Conservation (phyloP, 2,113 vertebrate species). For the Rattus rattus region DNA sequence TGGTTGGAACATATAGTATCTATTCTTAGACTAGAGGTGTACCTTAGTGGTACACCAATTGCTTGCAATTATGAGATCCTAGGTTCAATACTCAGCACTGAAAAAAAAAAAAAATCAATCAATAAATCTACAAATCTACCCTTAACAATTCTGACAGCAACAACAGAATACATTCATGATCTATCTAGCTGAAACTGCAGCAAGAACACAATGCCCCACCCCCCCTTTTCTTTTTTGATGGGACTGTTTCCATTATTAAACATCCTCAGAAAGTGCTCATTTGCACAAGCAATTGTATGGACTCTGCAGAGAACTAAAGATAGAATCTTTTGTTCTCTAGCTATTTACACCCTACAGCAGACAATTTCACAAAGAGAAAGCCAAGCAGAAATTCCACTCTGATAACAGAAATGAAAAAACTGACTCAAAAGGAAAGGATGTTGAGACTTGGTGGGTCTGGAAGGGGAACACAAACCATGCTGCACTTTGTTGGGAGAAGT, state of each 20-base stretch:
- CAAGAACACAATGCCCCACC: not conserved
- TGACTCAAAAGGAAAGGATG: not conserved
- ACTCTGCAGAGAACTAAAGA: constrained; percentile 54
- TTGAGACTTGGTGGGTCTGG: not conserved
- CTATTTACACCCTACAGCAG: constrained; percentile 28
- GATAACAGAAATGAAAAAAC: not conserved
- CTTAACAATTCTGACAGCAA: not conserved
- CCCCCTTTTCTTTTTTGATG: not conserved
- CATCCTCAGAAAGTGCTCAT: not conserved
- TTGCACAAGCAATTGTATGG: constrained; percentile 32
- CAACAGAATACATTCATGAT: not conserved
- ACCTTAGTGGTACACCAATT: not conserved
- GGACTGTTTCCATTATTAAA: not conserved
- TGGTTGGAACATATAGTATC: not conserved
- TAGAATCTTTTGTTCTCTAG: constrained; percentile 53
- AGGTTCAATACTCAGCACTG: not conserved
- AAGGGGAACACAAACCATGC: not conserved
- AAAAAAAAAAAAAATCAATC: not conserved
- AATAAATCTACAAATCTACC: not conserved
- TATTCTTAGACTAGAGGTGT: not conserved
- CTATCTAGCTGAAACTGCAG: not conserved
- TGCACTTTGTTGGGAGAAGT: not conserved
- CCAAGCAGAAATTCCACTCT: constrained; percentile 52
- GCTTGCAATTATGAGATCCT: not conserved
- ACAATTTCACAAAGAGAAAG: constrained; percentile 36